phyloP scores from a whole-genome alignment of 2,113 vertebrate species.

The Apaloderma vittatum region DNA sequence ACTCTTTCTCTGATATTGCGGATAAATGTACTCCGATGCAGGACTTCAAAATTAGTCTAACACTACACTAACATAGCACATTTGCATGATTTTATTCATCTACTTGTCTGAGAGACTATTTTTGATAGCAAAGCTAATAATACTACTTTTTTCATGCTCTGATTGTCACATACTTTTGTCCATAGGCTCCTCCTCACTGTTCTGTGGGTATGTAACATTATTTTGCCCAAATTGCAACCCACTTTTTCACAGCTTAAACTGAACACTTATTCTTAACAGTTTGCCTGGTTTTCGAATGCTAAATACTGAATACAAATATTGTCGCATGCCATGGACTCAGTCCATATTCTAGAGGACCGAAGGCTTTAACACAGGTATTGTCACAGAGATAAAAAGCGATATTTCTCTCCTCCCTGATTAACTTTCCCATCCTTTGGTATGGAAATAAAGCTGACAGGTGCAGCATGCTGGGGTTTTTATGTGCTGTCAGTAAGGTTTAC shows the following conservation, averaged over 20 bases:
- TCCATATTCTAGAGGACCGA: not conserved
- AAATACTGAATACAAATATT: not conserved
- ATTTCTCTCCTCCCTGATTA: not conserved
- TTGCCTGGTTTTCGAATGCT: not conserved
- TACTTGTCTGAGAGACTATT: not conserved
- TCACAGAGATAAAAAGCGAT: not conserved
- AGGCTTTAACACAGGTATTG: not conserved
- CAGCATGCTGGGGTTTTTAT: not conserved
- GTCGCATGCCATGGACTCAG: not conserved
- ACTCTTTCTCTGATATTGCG: not conserved
- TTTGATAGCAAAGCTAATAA: not conserved
- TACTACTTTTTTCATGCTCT: not conserved
- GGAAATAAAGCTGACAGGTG: conserved; percentile 39
- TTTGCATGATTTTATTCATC: not conserved
- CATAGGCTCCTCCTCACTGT: not conserved
- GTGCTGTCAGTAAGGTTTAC: not conserved
- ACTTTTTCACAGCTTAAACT: not conserved
- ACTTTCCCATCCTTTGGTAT: not conserved
- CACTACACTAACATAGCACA: not conserved
- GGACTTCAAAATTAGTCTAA: not conserved
- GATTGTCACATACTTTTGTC: not conserved
- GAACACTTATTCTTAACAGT: not conserved
- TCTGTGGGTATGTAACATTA: not conserved
- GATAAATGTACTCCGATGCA: not conserved
- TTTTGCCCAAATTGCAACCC: not conserved